phyloP scores from a whole-genome alignment of 2,888 invertebrate species.

The Allacma fusca region DNA sequence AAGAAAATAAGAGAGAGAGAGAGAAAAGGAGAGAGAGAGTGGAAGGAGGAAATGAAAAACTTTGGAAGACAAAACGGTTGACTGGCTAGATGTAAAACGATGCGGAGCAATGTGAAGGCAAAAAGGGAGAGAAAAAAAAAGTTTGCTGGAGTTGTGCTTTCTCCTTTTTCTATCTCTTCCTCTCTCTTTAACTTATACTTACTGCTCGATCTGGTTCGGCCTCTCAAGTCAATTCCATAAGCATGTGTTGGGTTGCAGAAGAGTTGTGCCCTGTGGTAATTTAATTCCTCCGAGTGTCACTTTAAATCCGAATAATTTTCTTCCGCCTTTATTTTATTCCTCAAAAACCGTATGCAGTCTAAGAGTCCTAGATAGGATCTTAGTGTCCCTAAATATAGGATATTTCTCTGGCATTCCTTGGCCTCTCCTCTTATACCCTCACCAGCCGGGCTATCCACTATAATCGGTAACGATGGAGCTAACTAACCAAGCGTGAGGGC shows the following conservation, averaged over 20 bases:
- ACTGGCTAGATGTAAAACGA: slow-evolving; percentile 36
- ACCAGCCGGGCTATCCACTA: no score
- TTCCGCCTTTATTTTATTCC: not conserved
- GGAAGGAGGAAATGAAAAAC: slow-evolving; percentile 46
- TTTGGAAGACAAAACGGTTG: slow-evolving; percentile 48
- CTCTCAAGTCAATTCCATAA: no score
- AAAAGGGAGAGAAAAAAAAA: slow-evolving; percentile 12
- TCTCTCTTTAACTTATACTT: not conserved
- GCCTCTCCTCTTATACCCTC: no score
- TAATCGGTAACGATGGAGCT: no score
- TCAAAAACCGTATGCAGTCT: no score
- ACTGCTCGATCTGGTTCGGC: not conserved
- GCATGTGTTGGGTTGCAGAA: no score
- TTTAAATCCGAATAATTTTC: slow-evolving; percentile 48
- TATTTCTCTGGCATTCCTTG: no score
- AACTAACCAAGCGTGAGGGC: no score
- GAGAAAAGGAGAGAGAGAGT: not conserved
- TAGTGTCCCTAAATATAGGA: no score
- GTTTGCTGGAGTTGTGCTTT: slow-evolving; percentile 13
- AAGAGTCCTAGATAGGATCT: no score
- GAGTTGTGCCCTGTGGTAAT: slow-evolving; percentile 44
- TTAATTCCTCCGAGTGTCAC: slow-evolving; percentile 48
- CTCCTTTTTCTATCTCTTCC: slow-evolving; percentile 13
- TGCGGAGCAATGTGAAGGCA: not conserved
- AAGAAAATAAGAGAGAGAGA: no score